Evolutionary conservation across 2,888 invertebrate genomes (phyloP), one percentile per base, ranked within the genome.

Genomic region (Timandra comae): DNA sequence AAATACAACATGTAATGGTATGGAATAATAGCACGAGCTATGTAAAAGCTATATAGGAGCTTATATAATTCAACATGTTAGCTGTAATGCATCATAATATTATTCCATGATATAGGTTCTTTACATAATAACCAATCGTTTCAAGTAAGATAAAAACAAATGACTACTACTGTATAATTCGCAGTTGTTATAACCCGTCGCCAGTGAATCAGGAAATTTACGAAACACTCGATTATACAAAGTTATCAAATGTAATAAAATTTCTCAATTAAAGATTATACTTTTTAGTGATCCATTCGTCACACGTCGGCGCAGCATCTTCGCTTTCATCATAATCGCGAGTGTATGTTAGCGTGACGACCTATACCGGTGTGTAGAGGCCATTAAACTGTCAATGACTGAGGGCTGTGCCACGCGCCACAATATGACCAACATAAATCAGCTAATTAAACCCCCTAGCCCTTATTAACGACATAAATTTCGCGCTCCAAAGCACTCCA

Each of bases 401-500:
- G 64, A 63, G 60, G 63, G 60, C 60, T 69, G 73, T 62, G 68
- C 63, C 62, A 69, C 69, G 71, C 69, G 64, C 66, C 63, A 68
- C 72, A 71, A 71, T 79, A 80, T 74, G 74, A 63, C 59, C 68
- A 54, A 61, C 74, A 75, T 82, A 80, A 82, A 80, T 82, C 80
- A 78, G 69, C 70, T 80, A 81, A 82, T 84, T 82, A 81, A 80
- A 77, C 76, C 76, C 65, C 72, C 63, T 54, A 63, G 72, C 67
- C 73, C 79, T 79, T 82, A 82, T 82, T 80, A 82, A 78, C 67
- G 72, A 78, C 79, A 81, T 82, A 81, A 78, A 82, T 82, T 82
- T 79, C 63, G 65, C 73, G 71, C 70, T 65, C 54, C 53, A 58
- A 59, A 62, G 68, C 71, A 64, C 67, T 56, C 61, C 66, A 71